Evolutionary conservation across 1,140 invertebrate genomes (phyloP).

Genomic region (Drosophila triauraria): DNA sequence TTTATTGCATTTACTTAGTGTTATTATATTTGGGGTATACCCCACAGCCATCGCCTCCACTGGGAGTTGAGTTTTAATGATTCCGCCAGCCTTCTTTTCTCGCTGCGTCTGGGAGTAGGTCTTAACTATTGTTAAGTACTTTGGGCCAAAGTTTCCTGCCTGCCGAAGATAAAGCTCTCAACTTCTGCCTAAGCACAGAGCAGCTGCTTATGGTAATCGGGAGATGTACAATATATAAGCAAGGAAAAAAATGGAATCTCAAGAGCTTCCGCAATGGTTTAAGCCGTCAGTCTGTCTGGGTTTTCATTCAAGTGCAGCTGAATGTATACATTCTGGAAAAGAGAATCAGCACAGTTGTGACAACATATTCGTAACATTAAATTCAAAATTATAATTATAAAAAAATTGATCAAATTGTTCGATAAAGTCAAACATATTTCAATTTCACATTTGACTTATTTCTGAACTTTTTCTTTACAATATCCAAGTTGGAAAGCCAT

Average conservation of each 20-base stretch:
- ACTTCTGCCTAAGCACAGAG: constrained; percentile 32
- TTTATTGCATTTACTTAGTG: constrained; percentile 83
- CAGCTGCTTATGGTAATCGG: constrained; percentile 50
- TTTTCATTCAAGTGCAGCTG: constrained; percentile 17
- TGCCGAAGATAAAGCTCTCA: constrained; percentile 67
- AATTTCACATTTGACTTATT: too few relatives aligned
- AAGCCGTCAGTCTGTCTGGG: constrained; percentile 21
- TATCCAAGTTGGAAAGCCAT: too few relatives aligned
- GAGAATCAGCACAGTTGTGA: neutral
- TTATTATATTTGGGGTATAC: constrained; percentile 52
- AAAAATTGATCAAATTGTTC: too few relatives aligned
- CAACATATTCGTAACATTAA: too few relatives aligned
- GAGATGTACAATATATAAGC: neutral
- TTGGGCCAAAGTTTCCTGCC: constrained; percentile 55
- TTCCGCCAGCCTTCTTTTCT: constrained; percentile 39
- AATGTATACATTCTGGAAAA: constrained; percentile 1
- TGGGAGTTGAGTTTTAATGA: constrained; percentile 65
- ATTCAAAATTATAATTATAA: too few relatives aligned
- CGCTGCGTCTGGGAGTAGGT: constrained; percentile 16
- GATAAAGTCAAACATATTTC: too few relatives aligned
- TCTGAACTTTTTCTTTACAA: too few relatives aligned
- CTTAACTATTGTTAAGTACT: constrained; percentile 73
- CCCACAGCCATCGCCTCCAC: constrained; percentile 19
- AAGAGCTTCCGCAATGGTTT: constrained; percentile 46
- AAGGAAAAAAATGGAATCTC: neutral